Base-by-base conservation (phyloP, 2,888 invertebrate species). In the Apeira syringaria region DNA sequence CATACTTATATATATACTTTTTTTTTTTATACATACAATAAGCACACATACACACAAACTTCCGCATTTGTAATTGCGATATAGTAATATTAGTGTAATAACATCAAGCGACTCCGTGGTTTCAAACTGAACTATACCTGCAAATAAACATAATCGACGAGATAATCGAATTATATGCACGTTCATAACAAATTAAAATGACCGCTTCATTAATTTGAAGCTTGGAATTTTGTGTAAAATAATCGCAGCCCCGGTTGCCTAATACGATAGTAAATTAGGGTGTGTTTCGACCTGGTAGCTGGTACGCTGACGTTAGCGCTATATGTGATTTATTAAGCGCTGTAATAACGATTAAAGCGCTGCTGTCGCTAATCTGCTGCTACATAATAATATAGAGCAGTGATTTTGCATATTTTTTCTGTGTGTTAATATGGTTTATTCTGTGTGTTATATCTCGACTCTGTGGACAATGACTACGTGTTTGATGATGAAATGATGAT, bases 201-300 rank as follows among this genome's bases (percentile, higher is more conserved):
- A 61, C 53, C 52, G 60, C 63, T 67, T 61, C 68, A 67, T 74
- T 72, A 71, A 77, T 74, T 75, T 72, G 65, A 65, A 71, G 68
- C 71, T 59, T 59, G 59, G 57, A 61, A 69, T 78, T 77, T 75
- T 64, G 74, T 70, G 61, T 71, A 74, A 76, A 79, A 77, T 72
- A 65, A 65, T 66, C 60, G 67, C 55, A 53, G 63, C 42, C 52
- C 53, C 64, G 65, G 65, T 58, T 53, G 61, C 62, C 71, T 82
- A 82, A 80, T 76, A 63, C 78, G 68, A 69, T 77, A 80, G 69
- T 84, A 82, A 82, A 84, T 84, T 81, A 80, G 80, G 75, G 81
- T 80, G 81, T 80, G 75, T 80, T 77, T 68, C 59, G 61, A 61
- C 56, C 53, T 50, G 58, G 62, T 66, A 68, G 65, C 61, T 61